phyloP scores from a whole-genome alignment of 1,140 invertebrate species.

The Megalopta genalis region DNA sequence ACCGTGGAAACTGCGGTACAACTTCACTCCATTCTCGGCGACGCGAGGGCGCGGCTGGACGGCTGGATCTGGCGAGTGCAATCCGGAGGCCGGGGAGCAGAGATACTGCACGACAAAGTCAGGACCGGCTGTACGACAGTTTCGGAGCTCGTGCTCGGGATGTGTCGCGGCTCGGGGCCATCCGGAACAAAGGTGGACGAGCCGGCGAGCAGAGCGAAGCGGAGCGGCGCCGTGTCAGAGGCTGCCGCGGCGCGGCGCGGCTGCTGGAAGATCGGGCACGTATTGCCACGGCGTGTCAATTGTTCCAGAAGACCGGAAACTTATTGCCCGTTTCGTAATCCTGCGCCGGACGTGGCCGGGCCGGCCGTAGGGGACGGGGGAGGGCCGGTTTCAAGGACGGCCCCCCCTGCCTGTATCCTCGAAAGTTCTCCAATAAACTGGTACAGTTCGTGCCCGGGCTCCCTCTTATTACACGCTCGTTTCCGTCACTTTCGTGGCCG shows the following conservation, averaged over 20 bases:
- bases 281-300: conserved; percentile 64
- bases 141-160: conserved; percentile 58
- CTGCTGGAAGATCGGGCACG: conserved; percentile 3
- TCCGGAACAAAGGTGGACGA: conserved; percentile 33
- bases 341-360: conserved; percentile 37
- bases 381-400: conserved; percentile 44
- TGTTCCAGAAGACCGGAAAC: conserved; percentile 65
- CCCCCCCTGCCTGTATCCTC: background rate
- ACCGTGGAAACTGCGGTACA: conserved; percentile 38
- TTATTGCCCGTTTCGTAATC: conserved; percentile 54
- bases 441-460: background rate
- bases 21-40: conserved; percentile 49
- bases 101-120: conserved; percentile 64
- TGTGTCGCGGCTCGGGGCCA: conserved; percentile 48
- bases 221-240: too few species aligned
- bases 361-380: too few species aligned
- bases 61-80: conserved; percentile 42
- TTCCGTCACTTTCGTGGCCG: conserved; percentile 1
- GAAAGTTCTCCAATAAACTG: conserved; percentile 49
- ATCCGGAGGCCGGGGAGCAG: conserved; percentile 42
- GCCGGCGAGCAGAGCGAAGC: background rate
- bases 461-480: conserved; percentile 29
- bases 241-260: too few species aligned
- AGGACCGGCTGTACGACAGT: conserved; percentile 62
- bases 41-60: conserved; percentile 32